Evolutionary conservation across 2,113 vertebrate species (phyloP).

Genomic region (Acanthochromis polyacanthus): DNA sequence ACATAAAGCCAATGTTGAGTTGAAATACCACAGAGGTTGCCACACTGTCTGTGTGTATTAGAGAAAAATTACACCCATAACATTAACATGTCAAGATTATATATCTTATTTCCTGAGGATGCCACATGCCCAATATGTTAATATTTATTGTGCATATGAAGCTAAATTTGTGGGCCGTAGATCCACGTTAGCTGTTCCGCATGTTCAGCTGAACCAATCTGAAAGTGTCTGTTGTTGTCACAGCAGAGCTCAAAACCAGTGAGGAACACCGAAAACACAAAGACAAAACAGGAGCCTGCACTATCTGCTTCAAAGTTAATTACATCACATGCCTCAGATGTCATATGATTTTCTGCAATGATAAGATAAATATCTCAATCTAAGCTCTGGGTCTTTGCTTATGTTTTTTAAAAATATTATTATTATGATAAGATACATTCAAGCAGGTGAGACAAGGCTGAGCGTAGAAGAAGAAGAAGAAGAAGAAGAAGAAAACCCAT

Average conservation of each 20-base stretch:
- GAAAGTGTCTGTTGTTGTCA: constrained; percentile 19
- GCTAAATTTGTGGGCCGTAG: background rate
- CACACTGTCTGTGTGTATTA: background rate
- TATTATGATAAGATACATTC: background rate
- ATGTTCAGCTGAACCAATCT: background rate
- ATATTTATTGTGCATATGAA: background rate
- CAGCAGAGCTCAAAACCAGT: constrained; percentile 17
- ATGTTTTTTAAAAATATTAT: no score
- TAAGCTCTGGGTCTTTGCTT: constrained; percentile 16
- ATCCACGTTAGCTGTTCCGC: background rate
- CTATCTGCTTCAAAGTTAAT: constrained; percentile 59
- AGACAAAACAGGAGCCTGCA: constrained; percentile 48
- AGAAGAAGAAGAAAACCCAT: no score
- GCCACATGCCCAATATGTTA: background rate
- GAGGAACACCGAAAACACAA: constrained; percentile 34
- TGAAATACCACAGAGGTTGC: constrained; percentile 26
- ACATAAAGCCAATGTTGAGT: constrained; percentile 18
- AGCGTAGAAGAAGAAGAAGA: background rate
- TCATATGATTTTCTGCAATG: constrained; percentile 69
- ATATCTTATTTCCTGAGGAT: constrained; percentile 6
- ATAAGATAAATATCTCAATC: constrained; percentile 53
- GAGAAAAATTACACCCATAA: background rate
- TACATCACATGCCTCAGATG: constrained; percentile 68
- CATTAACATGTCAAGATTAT: background rate
- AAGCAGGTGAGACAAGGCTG: background rate